Evolutionary conservation across 2,888 invertebrate genomes (phyloP), one percentile per base, ranked within the genome.

Genomic region (Thymelicus lineola): DNA sequence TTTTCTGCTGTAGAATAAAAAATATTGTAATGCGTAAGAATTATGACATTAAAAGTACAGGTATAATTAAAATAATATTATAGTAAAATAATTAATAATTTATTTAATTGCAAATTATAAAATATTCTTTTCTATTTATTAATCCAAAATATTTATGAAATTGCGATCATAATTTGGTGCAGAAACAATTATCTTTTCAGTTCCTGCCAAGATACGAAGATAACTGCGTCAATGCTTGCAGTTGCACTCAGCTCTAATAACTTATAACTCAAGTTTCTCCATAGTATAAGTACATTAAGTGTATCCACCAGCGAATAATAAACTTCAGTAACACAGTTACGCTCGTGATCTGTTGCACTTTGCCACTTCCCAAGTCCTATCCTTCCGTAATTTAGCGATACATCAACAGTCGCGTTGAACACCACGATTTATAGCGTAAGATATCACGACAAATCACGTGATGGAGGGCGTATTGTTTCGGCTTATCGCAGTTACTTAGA

Each of bases 401-500:
- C 68, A 68, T 68, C 68, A 68, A 68, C 68, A 62, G 62, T 81
- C 86, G 81, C 80, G 83, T 77, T 77, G 75, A 80, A 77, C 53
- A 12, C 78, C 75, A 77, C 77, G 80, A 88, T 86, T 87, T 88
- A 89, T 85, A 74, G 81, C 76, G 73, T 76, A 77, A 80, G 88
- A 87, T 88, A 88, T 82, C 79, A 74, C 80, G 82, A 89, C 87
- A 85, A 88, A 88, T 87, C 79, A 82, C 76, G 67, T 75, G 77
- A 76, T 77, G 75, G 73, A 74, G 74, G 61, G 75, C 73, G 76
- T 78, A 82, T 81, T 82, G 80, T 79, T 77, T 76, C 73, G 66
- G 71, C 75, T 79, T 80, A 80, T 80, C 77, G 53, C 48, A 45
- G 70, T 75, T 75, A 77, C 74, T 77, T 73, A 77, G 74, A 70